A percentile compares a stretch with the other conserved stretches of the same genome.
phyloP scores from a whole-genome alignment of 2,888 invertebrate species.

The Automeris io region DNA sequence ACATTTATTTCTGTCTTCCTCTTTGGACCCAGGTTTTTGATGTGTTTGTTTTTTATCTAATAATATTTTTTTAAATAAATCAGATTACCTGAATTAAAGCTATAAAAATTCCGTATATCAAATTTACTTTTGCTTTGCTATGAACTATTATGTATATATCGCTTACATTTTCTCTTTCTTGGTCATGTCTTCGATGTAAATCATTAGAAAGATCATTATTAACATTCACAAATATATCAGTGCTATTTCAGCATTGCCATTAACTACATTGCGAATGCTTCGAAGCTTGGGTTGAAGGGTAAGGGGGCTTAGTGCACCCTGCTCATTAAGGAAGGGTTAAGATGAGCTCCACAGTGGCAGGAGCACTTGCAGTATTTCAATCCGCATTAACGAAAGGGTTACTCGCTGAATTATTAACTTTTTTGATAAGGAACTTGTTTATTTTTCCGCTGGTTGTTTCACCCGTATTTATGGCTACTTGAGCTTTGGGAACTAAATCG shows the following conservation, averaged over 20 bases:
- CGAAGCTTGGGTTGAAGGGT: neutral
- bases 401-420: conserved; percentile 41
- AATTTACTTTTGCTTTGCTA: no score
- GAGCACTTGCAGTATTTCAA: conserved; percentile 43
- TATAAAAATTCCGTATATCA: no score
- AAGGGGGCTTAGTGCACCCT: conserved; percentile 14
- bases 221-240: conserved; percentile 1
- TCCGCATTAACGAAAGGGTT: conserved; percentile 44
- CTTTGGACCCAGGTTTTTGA: no score
- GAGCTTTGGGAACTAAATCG: no score
- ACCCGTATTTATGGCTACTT: neutral
- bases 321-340: conserved; percentile 55
- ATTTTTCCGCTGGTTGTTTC: conserved; percentile 8
- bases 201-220: neutral
- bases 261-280: neutral
- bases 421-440: conserved; percentile 25
- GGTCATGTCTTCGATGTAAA: neutral
- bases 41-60: no score
- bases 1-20: no score
- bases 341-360: conserved; percentile 29
- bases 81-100: no score
- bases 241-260: conserved; percentile 2
- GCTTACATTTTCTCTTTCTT: no score
- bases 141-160: no score
- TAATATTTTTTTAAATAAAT: no score